Evolutionary conservation across 2,113 vertebrate species (phyloP).

Genomic region (Clinocottus analis): DNA sequence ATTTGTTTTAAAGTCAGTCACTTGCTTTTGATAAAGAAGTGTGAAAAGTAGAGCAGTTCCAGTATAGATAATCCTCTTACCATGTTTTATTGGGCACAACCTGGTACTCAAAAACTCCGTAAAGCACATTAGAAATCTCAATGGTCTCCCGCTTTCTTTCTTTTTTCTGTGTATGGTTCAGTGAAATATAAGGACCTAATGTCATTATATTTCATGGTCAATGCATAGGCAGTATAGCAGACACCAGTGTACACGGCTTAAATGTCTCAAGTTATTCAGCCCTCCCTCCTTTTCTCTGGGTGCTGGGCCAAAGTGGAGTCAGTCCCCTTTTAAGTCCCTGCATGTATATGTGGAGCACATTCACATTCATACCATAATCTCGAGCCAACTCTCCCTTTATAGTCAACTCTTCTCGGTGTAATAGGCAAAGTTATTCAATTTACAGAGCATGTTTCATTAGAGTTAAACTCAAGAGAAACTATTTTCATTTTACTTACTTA

Average conservation of each 20-base stretch:
- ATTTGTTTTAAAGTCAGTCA: constrained; percentile 6
- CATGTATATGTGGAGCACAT: not conserved
- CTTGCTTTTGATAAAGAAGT: constrained; percentile 31
- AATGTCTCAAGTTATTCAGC: constrained; percentile 29
- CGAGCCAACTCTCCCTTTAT: not conserved
- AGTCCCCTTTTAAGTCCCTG: constrained; percentile 29
- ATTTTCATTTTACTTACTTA: not conserved
- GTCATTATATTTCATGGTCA: constrained; percentile 56
- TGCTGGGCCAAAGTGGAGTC: constrained; percentile 4
- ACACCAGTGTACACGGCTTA: constrained; percentile 44
- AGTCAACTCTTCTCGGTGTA: constrained; percentile 3
- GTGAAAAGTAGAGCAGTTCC: constrained; percentile 54
- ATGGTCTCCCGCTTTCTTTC: constrained; percentile 27
- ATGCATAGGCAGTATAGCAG: constrained; percentile 45
- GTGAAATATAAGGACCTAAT: constrained; percentile 51
- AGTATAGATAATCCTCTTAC: constrained; percentile 65
- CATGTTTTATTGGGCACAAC: constrained; percentile 61
- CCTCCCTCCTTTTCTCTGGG: constrained; percentile 4
- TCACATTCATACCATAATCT: constrained; percentile 5
- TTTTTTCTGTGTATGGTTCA: constrained; percentile 46
- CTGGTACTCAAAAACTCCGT: constrained; percentile 63
- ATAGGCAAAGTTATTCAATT: not conserved
- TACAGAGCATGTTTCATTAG: not conserved
- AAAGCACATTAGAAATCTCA: constrained; percentile 41
- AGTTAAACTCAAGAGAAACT: not conserved